A percentile compares a stretch with the other conserved stretches of the same genome.
phyloP scores from a whole-genome alignment of 2,888 invertebrate genomes.

The Callyntrura guangdongensis region DNA sequence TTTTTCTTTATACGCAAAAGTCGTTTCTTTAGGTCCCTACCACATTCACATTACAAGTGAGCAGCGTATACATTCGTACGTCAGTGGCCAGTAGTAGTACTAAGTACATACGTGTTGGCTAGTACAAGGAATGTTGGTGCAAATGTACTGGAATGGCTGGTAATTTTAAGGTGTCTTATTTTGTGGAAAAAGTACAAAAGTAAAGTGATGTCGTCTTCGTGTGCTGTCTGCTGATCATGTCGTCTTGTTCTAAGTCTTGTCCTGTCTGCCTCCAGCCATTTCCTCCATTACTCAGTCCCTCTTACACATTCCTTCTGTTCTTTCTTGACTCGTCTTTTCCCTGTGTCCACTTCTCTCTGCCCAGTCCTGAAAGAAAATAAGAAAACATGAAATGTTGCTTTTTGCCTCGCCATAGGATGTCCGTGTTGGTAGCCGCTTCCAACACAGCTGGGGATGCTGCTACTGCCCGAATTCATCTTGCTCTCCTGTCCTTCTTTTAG shows the following conservation, averaged over 20 bases:
- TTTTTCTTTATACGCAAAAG: no score
- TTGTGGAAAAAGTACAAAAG: slow-evolving; percentile 49
- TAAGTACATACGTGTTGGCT: not conserved
- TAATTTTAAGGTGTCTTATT: slow-evolving; percentile 66
- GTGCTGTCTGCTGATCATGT: slow-evolving; percentile 45
- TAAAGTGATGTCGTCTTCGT: slow-evolving; percentile 54
- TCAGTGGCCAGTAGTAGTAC: not conserved
- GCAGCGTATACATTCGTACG: no score
- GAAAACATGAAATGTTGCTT: slow-evolving; percentile 55
- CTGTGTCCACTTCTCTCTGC: slow-evolving; percentile 36
- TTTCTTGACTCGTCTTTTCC: not conserved
- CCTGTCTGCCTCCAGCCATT: slow-evolving; percentile 72
- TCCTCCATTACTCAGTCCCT: slow-evolving; percentile 62
- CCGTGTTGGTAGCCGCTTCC: slow-evolving; percentile 68
- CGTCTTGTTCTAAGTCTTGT: slow-evolving; percentile 57
- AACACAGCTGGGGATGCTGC: slow-evolving; percentile 65
- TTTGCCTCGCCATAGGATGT: slow-evolving; percentile 72
- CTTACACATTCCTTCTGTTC: slow-evolving; percentile 61
- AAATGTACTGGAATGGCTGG: slow-evolving; percentile 65
- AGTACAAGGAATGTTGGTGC: not conserved
- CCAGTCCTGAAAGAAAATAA: slow-evolving; percentile 56
- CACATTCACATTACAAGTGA: not conserved
- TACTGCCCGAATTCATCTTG: slow-evolving; percentile 61
- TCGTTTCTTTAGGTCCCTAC: not conserved
- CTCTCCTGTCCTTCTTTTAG: not conserved